A percentile compares a stretch with the other conserved stretches of the same genome.
Evolutionary conservation across 2,888 invertebrate species (phyloP).

Genomic region (Pristionchus maxplancki): DNA sequence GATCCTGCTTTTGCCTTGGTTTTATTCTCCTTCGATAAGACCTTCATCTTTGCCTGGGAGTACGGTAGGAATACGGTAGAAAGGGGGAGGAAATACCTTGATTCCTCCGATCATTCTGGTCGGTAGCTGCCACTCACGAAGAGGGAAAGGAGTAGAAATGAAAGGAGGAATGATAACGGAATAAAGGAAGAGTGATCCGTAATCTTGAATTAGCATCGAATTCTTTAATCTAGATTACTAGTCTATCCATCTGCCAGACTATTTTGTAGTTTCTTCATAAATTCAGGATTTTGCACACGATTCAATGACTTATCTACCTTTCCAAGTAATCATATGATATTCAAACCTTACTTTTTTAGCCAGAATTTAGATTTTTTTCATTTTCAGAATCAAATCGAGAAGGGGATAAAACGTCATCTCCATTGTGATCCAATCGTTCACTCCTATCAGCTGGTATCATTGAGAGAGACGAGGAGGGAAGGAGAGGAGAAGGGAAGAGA

Average conservation of each 20-base stretch:
- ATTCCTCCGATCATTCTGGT: conserved; percentile 16
- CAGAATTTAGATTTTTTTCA: no score
- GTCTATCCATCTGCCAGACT: no score
- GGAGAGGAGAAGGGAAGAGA: background rate
- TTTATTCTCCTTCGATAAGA: background rate
- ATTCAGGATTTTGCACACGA: no score
- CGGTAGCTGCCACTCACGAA: background rate
- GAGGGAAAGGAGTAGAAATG: background rate
- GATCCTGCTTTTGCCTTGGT: background rate
- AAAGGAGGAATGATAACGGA: background rate
- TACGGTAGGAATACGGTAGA: conserved; percentile 9
- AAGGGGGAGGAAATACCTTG: background rate
- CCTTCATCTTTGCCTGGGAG: conserved; percentile 43
- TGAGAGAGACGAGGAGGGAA: background rate
- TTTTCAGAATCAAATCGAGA: background rate
- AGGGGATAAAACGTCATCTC: background rate
- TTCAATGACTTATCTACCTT: no score
- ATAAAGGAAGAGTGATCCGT: background rate
- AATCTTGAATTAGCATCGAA: background rate
- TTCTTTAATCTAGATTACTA: no score
- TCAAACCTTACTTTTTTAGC: no score
- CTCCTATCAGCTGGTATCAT: conserved; percentile 30
- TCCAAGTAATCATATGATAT: no score
- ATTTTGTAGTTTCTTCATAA: no score
- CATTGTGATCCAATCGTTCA: background rate